Percentiles rank a stretch among this genome's conserved stretches.
Evolutionary conservation across 37 sponge, comb jelly and placozoan species (phyloP).

Genomic region (Haliclona indistincta): DNA sequence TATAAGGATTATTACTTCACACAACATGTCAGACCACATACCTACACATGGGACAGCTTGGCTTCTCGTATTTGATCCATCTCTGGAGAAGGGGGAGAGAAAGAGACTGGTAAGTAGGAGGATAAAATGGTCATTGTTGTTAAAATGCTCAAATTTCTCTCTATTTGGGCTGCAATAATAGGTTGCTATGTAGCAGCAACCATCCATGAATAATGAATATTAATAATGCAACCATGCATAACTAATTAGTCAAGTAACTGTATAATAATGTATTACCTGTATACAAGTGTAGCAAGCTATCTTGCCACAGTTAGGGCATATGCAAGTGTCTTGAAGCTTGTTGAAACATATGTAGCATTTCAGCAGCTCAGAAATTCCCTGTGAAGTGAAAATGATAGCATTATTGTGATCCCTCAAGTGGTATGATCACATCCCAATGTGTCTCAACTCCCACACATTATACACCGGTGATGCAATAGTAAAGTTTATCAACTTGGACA

Average conservation of each 20-base stretch:
- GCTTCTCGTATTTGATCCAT: conserved; percentile 33
- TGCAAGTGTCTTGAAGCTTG: conserved; percentile 69
- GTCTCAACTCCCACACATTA: too few relatives aligned
- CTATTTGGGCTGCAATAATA: too few relatives aligned
- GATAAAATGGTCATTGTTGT: neutral
- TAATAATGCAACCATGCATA: neutral
- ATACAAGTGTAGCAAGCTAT: conserved; percentile 85
- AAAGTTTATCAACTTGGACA: too few relatives aligned
- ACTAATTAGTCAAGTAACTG: neutral
- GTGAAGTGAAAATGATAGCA: neutral
- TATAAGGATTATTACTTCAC: neutral
- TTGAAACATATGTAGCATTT: conserved; percentile 90
- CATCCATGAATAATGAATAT: too few relatives aligned
- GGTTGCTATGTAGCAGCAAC: too few relatives aligned
- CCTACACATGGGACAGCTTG: conserved; percentile 41
- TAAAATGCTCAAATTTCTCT: too few relatives aligned
- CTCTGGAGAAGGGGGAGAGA: conserved; percentile 23
- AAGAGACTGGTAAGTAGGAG: conserved; percentile 1
- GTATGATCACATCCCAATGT: too few relatives aligned
- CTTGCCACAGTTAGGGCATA: conserved; percentile 96
- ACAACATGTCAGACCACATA: too few relatives aligned
- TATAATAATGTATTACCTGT: conserved; percentile 30
- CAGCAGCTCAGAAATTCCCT: conserved; percentile 80
- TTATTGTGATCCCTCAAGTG: too few relatives aligned
- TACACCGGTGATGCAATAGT: too few relatives aligned